Percentiles rank a stretch among this genome's conserved stretches.
phyloP scores from a whole-genome alignment of 2,113 vertebrate species.

The Pyxicephalus adspersus region DNA sequence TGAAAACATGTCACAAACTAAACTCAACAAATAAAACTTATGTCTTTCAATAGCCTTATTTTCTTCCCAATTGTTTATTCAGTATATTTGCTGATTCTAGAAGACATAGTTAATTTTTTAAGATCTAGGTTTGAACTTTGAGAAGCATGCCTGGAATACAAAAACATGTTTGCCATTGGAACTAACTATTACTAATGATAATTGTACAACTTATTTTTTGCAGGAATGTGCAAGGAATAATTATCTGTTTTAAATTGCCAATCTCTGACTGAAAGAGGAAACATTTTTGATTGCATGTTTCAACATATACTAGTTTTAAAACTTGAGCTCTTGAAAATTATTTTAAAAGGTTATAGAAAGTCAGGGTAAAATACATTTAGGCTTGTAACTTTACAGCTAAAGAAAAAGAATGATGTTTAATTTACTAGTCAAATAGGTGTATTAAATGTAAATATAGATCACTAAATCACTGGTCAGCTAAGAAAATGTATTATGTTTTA shows the following conservation, averaged over 20 bases:
- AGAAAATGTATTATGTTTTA: too few relatives aligned
- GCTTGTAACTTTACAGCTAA: too few relatives aligned
- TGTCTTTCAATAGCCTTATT: not conserved
- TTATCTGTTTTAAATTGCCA: not conserved
- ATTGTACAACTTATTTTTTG: not conserved
- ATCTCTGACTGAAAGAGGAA: too few relatives aligned
- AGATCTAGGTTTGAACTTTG: not conserved
- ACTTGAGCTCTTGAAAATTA: too few relatives aligned
- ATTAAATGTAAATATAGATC: too few relatives aligned
- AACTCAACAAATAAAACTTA: not conserved
- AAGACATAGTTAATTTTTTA: not conserved
- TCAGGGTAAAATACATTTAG: too few relatives aligned
- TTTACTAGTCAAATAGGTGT: too few relatives aligned
- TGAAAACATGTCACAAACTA: not conserved
- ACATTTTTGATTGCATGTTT: too few relatives aligned
- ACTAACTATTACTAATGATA: not conserved
- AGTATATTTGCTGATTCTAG: not conserved
- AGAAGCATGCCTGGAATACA: conserved; percentile 11
- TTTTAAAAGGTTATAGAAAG: too few relatives aligned
- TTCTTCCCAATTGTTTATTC: not conserved
- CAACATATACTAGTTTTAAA: too few relatives aligned
- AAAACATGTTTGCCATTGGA: not conserved
- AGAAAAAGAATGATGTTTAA: too few relatives aligned
- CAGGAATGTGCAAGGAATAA: not conserved
- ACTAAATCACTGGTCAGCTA: too few relatives aligned